These are phyloP conservation scores for Pogonophryne albipinna DNA, from an alignment of 2,797 vertebrate genomes.

Conservation along the genomic window DNA sequence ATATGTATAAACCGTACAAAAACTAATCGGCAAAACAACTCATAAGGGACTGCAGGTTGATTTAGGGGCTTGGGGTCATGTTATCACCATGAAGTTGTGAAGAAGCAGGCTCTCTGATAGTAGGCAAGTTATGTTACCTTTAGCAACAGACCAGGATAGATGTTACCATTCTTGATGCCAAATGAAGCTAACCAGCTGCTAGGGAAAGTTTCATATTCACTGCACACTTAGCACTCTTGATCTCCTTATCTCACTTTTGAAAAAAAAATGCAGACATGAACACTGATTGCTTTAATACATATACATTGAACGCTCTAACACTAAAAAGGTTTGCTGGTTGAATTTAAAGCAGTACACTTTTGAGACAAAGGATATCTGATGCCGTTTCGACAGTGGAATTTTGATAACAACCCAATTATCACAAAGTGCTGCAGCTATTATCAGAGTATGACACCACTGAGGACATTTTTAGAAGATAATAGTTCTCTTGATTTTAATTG, in stretches of 20 bases:
- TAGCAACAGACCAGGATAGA: neutral
- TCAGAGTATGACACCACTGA: slow-evolving; percentile 58
- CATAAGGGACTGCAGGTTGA: neutral
- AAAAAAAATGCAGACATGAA: neutral
- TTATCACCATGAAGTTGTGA: neutral
- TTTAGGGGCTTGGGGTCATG: too few relatives aligned
- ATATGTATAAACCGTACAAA: neutral
- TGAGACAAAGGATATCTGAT: slow-evolving; percentile 51
- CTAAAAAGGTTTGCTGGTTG: slow-evolving; percentile 20
- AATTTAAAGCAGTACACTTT: slow-evolving; percentile 28
- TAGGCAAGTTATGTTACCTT: neutral
- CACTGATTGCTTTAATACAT: slow-evolving; percentile 9
- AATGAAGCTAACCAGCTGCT: neutral
- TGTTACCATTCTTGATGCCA: neutral
- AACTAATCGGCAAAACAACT: neutral
- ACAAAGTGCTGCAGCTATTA: slow-evolving; percentile 62
- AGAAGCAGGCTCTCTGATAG: neutral
- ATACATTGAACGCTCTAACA: neutral
- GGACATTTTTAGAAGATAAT: slow-evolving; percentile 66
- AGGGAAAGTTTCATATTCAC: neutral
- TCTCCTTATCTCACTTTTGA: slow-evolving; percentile 10
- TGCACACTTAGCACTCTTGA: neutral
- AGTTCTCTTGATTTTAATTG: slow-evolving; percentile 62
- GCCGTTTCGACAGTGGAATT: slow-evolving; percentile 59
- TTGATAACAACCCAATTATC: slow-evolving; percentile 69